Percentiles rank a stretch among this genome's conserved stretches.
phyloP scores from a whole-genome alignment of 1,140 invertebrate species.

The Marisa cornuarietis region DNA sequence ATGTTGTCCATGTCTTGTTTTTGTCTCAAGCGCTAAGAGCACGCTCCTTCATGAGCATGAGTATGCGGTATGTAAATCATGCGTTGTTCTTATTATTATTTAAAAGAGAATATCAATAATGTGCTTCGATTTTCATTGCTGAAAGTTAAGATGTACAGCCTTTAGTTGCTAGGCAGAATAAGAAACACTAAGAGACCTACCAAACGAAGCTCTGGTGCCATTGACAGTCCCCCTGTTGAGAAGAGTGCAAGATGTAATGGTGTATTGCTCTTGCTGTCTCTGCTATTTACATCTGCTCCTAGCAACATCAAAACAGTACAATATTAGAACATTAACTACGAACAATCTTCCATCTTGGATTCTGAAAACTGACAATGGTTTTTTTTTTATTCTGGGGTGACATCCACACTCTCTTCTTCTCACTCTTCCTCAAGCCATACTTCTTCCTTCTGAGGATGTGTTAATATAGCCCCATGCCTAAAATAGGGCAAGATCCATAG shows the following conservation, averaged over 20 bases:
- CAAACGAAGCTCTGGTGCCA: neutral
- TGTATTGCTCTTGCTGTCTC: conserved; percentile 5
- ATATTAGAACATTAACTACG: neutral
- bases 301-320: neutral
- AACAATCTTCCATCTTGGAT: too few relatives aligned
- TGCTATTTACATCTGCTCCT: conserved; percentile 10
- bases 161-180: neutral
- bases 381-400: too few relatives aligned
- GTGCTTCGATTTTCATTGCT: neutral
- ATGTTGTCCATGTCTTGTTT: too few relatives aligned
- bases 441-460: too few relatives aligned
- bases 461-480: too few relatives aligned
- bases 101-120: neutral
- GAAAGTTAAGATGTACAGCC: too few relatives aligned
- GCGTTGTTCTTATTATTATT: neutral
- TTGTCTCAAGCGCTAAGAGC: neutral
- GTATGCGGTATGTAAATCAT: neutral
- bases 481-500: too few relatives aligned
- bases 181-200: neutral
- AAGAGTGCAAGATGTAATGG: neutral
- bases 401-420: too few relatives aligned
- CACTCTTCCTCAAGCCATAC: too few relatives aligned
- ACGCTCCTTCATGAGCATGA: neutral
- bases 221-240: neutral
- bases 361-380: too few relatives aligned